Conservation (phyloP, 92 coral and sea anemone species). For the Isaurus tuberculatus region DNA sequence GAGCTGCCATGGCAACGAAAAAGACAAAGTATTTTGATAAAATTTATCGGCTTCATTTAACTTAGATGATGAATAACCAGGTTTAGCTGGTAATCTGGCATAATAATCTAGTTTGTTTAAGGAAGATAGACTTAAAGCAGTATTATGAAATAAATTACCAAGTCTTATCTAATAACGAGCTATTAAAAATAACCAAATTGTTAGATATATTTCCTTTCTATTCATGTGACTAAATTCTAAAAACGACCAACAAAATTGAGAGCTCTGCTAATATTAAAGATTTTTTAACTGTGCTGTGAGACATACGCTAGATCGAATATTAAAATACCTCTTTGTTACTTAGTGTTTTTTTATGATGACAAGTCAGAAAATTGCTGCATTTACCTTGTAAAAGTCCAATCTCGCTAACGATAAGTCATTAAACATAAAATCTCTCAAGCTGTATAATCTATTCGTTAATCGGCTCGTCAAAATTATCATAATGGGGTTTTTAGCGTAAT, state of each 20-base stretch:
- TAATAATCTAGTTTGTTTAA: neutral
- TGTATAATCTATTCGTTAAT: constrained; percentile 15
- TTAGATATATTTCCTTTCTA: neutral
- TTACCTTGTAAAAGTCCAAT: neutral
- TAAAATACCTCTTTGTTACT: neutral
- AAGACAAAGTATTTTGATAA: neutral
- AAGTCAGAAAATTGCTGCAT: neutral
- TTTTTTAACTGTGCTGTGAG: neutral
- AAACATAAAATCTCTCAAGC: constrained; percentile 1
- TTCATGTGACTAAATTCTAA: neutral
- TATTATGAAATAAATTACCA: neutral
- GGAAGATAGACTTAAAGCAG: constrained; percentile 11
- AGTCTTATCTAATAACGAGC: neutral
- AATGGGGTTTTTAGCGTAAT: constrained; percentile 21
- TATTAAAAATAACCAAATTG: neutral
- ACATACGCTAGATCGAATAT: neutral
- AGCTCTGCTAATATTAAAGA: neutral
- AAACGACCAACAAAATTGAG: neutral
- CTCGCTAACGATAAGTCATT: neutral
- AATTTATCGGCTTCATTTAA: neutral
- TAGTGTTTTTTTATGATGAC: neutral
- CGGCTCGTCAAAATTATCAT: constrained; percentile 12
- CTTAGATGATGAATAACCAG: neutral
- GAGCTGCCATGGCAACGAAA: neutral
- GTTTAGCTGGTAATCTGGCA: neutral